Evolutionary conservation across 2,797 vertebrate genomes (phyloP).

Genomic region (Peromyscus nudipes): DNA sequence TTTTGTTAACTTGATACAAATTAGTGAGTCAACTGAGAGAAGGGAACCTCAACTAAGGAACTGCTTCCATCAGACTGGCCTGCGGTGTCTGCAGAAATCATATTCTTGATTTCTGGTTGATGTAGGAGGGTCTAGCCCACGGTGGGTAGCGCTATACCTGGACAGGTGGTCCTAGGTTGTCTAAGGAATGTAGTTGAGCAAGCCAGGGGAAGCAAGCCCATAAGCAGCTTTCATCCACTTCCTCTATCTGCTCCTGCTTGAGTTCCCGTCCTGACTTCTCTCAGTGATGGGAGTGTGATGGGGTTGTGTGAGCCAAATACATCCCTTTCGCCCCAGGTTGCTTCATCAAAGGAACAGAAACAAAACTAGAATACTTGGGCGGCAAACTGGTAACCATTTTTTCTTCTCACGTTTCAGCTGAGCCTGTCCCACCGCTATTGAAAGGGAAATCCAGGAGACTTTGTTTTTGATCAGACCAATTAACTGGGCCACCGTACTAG

Average conservation of each 20-base stretch:
- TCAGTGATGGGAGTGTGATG: rapidly evolving
- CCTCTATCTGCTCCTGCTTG: background rate
- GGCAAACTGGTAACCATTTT: background rate
- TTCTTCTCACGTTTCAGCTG: background rate
- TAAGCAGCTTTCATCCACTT: background rate
- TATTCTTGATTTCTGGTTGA: background rate
- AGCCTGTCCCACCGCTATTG: background rate
- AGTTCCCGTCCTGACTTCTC: background rate
- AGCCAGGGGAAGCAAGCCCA: background rate
- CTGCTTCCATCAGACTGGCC: background rate
- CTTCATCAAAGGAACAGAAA: background rate
- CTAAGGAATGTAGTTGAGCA: background rate
- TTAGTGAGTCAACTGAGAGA: background rate
- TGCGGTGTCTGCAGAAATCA: background rate
- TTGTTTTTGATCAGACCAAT: background rate
- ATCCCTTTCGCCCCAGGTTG: background rate
- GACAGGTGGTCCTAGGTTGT: background rate
- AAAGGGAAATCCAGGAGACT: background rate
- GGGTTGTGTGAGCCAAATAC: background rate
- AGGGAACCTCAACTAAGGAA: background rate
- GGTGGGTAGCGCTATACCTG: background rate
- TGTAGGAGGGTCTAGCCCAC: background rate
- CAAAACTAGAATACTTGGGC: background rate
- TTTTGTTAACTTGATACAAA: background rate
- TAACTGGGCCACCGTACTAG: too few relatives aligned